phyloP scores from a whole-genome alignment of 2,113 vertebrate species.

The Campylomormyrus tamandua region DNA sequence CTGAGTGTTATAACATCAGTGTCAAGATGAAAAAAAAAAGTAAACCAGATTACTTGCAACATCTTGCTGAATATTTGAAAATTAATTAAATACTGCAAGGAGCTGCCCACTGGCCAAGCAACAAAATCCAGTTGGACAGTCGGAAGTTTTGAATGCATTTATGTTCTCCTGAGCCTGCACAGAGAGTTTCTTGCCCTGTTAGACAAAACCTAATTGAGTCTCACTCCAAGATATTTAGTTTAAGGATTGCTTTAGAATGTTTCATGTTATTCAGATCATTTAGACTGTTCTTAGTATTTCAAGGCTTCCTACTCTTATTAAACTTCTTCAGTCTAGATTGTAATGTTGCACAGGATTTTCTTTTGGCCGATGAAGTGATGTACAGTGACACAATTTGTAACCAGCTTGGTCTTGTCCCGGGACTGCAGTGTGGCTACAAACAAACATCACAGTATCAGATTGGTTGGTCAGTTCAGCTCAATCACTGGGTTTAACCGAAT shows the following conservation, averaged over 20 bases:
- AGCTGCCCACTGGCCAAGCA: too few species aligned
- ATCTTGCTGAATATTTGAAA: neutral
- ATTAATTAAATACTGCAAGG: neutral
- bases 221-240: neutral
- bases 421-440: neutral
- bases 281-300: too few species aligned
- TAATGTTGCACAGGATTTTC: neutral
- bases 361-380: neutral
- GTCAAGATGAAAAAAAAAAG: neutral
- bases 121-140: neutral
- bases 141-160: neutral
- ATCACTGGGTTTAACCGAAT: neutral
- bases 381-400: neutral
- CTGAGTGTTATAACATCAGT: neutral
- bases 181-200: neutral
- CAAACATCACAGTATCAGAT: neutral
- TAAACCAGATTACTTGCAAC: neutral
- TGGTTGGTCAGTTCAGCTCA: neutral
- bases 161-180: neutral
- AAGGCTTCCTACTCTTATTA: neutral
- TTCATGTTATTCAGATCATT: too few species aligned
- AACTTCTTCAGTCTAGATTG: neutral
- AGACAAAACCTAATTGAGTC: neutral
- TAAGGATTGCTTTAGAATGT: neutral
- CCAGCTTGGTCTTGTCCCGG: neutral